Base-by-base conservation (phyloP, 2,113 vertebrate genomes). In the Brevimyrus niger region DNA sequence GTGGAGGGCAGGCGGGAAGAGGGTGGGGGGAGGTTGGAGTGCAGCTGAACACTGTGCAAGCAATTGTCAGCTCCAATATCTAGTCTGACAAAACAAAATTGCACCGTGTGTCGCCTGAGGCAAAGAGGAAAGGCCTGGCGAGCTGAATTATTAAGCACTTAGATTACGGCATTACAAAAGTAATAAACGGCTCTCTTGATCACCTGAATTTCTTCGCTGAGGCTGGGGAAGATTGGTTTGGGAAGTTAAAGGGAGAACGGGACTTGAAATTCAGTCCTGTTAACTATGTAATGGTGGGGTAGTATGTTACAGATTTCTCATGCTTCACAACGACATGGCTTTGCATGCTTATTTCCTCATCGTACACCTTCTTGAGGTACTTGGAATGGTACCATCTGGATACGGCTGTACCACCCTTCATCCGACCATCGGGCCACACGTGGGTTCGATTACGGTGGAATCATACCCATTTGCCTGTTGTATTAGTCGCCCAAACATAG, bases 51-150 rank as follows among this genome's bases (percentile, higher is more conserved):
- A 69, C 87, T 27, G 23, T 17, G 42, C 23, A 84, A 89, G 53
- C 50, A 11, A 46, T 65, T 73, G 51, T 86, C 87, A 90, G 90
- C 27, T 69, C 47, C 55, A 48, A 88, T 58, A 47, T 83, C 38
- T 38, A 90, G 87, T 21, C n/a, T 86, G 80, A 90, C 87, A 88
- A 88, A 90, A 42, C 87, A 87, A 65, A 83, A 46, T 65, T 50
- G 38, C 35, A 53, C 47, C 4, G 23, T 48, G 11, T 31, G 21
- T 88, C 15, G 46, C 90, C 83, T 47, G 27, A 46, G 58, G 58
- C 42, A 13, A n/a, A n/a, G 58, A 3, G 46, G 61, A 48, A 19
- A 31, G 46, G 38, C 44, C 21, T 44, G 82, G 82, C 9, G 21
- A 42, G n/a, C 48, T 88, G 51, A 90, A 85, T 88, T 73, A 88